Conservation (phyloP, 2,797 vertebrate species). For the Dicrostonyx torquatus region DNA sequence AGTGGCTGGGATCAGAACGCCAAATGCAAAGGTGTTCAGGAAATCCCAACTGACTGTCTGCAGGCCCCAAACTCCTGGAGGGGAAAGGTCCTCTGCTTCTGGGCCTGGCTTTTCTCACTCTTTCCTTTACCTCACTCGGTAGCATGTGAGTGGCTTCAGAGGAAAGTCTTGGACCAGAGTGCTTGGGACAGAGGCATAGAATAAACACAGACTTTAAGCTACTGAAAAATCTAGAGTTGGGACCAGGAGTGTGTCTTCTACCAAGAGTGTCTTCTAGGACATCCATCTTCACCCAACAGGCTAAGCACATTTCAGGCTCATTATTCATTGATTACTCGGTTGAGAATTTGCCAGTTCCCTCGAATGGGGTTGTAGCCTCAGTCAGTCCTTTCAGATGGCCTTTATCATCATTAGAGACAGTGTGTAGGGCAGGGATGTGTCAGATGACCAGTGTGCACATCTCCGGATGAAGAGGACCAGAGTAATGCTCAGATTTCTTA, state of each 20-base stretch:
- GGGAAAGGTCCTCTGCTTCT: constrained; percentile 48
- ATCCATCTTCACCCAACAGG: not conserved
- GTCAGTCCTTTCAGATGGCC: rapidly evolving
- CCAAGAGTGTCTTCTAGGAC: not conserved
- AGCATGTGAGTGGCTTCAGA: constrained; percentile 44
- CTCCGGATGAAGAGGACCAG: not conserved
- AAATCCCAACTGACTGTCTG: constrained; percentile 57
- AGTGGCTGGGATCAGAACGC: constrained; percentile 17
- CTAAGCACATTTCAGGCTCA: not conserved
- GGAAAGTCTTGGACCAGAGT: not conserved
- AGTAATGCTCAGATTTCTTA: not conserved
- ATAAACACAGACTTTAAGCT: constrained; percentile 26
- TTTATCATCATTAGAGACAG: not conserved
- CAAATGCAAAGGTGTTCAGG: constrained; percentile 11
- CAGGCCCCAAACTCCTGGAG: constrained; percentile 39
- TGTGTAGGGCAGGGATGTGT: not conserved
- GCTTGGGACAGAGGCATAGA: not conserved
- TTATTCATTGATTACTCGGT: not conserved
- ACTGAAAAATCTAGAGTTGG: not conserved
- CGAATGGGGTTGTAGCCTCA: not conserved
- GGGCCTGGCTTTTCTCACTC: constrained; percentile 61
- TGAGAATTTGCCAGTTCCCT: not conserved
- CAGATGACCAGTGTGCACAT: not conserved
- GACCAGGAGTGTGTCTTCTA: not conserved
- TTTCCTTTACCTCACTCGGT: constrained; percentile 30